Evolutionary conservation across 2,113 vertebrate species (phyloP), one percentile per base, ranked within the genome.

Genomic region (Diglossa brunneiventris): DNA sequence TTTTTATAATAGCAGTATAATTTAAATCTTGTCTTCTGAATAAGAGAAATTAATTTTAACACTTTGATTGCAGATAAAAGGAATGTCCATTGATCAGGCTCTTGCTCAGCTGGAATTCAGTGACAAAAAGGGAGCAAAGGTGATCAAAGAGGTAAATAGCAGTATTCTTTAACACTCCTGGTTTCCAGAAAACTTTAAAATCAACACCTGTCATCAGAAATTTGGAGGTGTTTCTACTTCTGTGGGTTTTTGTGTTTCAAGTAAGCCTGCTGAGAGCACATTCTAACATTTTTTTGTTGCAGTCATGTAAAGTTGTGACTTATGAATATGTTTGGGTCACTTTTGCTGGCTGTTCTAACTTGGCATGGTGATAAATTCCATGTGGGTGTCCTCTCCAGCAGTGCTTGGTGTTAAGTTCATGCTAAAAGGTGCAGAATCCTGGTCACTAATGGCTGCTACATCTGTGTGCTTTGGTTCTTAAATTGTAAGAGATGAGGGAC

Each of bases 111-210:
- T 99, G 89, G 98, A 99, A 95, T 99, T 99, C 95, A 99, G 55
- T 83, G 98, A 99, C 97, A 99, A 99, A 97, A 99, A 99, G 85
- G 99, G 99, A 24, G 99, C 99, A 28, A 98, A 98, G 70, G 96
- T 99, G 75, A 98, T 99, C 88, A 99, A 97, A 97, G 99, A 99
- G 98, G 99, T 99, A 96, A 30, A 96, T 55, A 68, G 19, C 4
- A 68, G 8, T 33, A 42, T 66, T 92, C 27, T 86, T 62, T 77
- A 92, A 55, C 21, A 26, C 46, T 82, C 21, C 28, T 58, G 13
- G 6, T 56, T 93, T 49, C n/a, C 67, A 46, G 46, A 69, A 89
- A 80, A 47, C 41, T 75, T 84, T 15, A 28, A 69, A 78, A 69
- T 75, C 46, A 35, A 18, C 84, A 14, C 9, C 15, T 73, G 2